phyloP scores from a whole-genome alignment of 2,113 vertebrate species.

The Girardinichthys multiradiatus region DNA sequence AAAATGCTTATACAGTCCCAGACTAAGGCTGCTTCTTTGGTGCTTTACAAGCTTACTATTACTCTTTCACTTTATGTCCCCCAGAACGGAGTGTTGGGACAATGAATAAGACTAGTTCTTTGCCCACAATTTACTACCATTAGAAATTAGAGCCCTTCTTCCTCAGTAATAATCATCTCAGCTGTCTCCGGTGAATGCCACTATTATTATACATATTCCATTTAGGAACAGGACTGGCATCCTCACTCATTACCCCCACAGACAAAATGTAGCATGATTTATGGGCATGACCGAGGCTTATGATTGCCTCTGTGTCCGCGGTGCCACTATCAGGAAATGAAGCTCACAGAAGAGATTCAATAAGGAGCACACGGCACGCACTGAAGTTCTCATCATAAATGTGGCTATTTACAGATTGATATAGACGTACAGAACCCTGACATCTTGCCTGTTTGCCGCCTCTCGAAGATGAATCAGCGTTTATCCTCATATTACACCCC shows the following conservation, averaged over 20 bases:
- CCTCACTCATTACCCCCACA: conserved; percentile 75
- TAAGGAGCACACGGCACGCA: conserved; percentile 65
- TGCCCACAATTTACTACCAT: conserved; percentile 66
- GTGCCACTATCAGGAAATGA: conserved; percentile 79
- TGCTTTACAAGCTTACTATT: conserved; percentile 32
- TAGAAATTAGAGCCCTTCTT: conserved; percentile 72
- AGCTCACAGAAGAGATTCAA: conserved; percentile 77
- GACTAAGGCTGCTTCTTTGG: conserved; percentile 17
- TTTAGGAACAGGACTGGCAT: conserved; percentile 66
- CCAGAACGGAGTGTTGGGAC: conserved; percentile 45
- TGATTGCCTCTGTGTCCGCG: conserved; percentile 79
- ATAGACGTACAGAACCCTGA: conserved; percentile 66
- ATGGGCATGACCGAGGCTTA: conserved; percentile 69
- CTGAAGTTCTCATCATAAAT: conserved; percentile 74
- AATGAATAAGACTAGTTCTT: conserved; percentile 66
- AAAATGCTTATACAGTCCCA: conserved; percentile 2
- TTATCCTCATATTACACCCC: conserved; percentile 51
- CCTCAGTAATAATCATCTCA: conserved; percentile 66
- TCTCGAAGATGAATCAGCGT: conserved; percentile 62
- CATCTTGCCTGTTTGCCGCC: conserved; percentile 56
- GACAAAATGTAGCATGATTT: conserved; percentile 79
- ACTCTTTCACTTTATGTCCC: conserved; percentile 3
- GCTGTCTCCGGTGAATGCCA: conserved; percentile 47
- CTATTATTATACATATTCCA: conserved; percentile 68
- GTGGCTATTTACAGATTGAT: conserved; percentile 78